A percentile compares a stretch with the other conserved stretches of the same genome.
Conservation (phyloP, 2,888 invertebrate genomes). For the Conops quadrifasciatus region DNA sequence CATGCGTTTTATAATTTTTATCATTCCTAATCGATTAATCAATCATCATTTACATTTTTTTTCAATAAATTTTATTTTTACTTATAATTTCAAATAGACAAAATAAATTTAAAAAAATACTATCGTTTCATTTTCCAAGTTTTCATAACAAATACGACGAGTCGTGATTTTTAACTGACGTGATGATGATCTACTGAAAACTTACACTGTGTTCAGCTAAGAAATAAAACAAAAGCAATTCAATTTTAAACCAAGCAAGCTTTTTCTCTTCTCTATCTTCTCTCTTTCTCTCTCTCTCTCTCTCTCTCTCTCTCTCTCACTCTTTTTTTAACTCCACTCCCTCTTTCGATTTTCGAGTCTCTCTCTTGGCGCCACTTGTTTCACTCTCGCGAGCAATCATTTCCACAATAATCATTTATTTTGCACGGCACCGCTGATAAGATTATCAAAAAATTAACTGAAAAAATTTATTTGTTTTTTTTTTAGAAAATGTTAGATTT, state of each 20-base stretch:
- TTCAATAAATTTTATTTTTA: neutral
- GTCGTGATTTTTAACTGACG: constrained; percentile 39
- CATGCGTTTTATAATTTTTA: neutral
- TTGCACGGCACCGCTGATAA: neutral
- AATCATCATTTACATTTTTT: neutral
- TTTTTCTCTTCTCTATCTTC: neutral
- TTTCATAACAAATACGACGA: constrained; percentile 36
- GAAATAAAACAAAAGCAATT: constrained; percentile 15
- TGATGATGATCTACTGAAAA: constrained; percentile 8
- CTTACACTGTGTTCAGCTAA: constrained; percentile 21
- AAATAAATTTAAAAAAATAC: neutral
- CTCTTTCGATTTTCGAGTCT: neutral
- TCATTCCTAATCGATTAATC: neutral
- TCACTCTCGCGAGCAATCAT: neutral
- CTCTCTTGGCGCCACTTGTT: neutral
- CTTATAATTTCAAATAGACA: neutral
- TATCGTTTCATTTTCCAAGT: neutral
- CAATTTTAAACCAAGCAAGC: too few relatives aligned
- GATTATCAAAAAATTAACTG: constrained; percentile 8
- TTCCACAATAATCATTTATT: neutral
- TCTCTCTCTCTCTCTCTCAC: constrained; percentile 1
- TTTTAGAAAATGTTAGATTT: neutral
- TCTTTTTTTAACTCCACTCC: too few relatives aligned
- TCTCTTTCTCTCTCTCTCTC: neutral
- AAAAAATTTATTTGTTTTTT: constrained; percentile 13